These are phyloP conservation scores for Ophonus ardosiacus DNA, from an alignment of 2,888 invertebrate species.

Conservation along the genomic window DNA sequence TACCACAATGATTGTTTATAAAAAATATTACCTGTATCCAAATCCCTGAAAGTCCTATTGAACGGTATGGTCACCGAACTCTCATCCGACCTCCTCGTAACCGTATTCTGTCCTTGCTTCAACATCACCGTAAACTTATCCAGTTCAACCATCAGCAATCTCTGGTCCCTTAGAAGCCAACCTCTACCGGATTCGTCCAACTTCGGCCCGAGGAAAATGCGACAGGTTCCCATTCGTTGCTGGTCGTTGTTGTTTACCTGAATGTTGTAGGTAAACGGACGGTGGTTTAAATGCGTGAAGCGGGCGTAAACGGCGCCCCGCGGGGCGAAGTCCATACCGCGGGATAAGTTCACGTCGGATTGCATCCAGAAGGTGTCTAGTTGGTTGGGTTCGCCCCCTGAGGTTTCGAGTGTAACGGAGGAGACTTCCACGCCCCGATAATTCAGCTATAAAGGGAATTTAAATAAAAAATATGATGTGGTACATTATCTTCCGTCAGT, in stretches of 20 bases:
- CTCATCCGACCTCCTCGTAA: conserved; percentile 82
- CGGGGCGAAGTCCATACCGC: conserved; percentile 90
- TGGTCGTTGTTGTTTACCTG: conserved; percentile 74
- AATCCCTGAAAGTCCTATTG: conserved; percentile 87
- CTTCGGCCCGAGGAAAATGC: conserved; percentile 84
- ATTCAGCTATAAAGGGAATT: conserved; percentile 77
- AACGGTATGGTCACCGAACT: conserved; percentile 91
- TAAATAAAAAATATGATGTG: too few relatives aligned
- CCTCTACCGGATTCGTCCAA: conserved; percentile 80
- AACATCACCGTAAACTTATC: conserved; percentile 85
- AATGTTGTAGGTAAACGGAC: conserved; percentile 81
- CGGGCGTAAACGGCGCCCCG: conserved; percentile 85
- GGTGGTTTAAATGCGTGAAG: conserved; percentile 88
- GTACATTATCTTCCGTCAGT: too few relatives aligned
- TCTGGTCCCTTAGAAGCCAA: conserved; percentile 81
- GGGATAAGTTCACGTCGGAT: conserved; percentile 85
- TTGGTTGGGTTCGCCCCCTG: conserved; percentile 78
- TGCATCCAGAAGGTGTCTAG: conserved; percentile 88
- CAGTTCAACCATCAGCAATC: conserved; percentile 83
- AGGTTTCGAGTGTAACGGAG: conserved; percentile 77
- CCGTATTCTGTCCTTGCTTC: conserved; percentile 82
- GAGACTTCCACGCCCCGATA: conserved; percentile 82
- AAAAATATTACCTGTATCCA: conserved; percentile 78
- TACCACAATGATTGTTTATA: too few relatives aligned
- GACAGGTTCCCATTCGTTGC: conserved; percentile 80